These are phyloP conservation scores for Augiades crinisus DNA, from an alignment of 2,888 invertebrate species.

Conservation along the genomic window DNA sequence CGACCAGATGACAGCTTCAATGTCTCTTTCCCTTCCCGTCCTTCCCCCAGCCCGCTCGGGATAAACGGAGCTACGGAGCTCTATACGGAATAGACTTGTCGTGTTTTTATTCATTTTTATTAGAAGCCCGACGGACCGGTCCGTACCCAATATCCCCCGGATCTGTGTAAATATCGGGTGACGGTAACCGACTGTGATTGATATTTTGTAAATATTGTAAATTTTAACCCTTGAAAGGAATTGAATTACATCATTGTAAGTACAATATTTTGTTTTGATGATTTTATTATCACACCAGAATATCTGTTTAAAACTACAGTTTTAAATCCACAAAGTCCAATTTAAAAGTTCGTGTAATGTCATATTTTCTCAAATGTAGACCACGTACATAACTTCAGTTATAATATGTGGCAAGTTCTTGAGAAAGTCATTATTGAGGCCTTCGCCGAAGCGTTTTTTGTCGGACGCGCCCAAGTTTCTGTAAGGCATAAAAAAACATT, in stretches of 20 bases:
- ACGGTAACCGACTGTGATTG: constrained; percentile 31
- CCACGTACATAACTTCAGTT: constrained; percentile 2
- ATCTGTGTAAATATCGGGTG: constrained; percentile 39
- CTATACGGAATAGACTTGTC: constrained; percentile 65
- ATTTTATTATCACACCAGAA: no score
- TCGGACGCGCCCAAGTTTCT: constrained; percentile 50
- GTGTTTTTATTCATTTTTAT: constrained; percentile 62
- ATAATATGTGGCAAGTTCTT: constrained; percentile 51
- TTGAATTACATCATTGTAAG: constrained; percentile 3
- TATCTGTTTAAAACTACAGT: no score
- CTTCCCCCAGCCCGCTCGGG: constrained; percentile 46
- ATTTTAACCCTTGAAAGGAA: constrained; percentile 8
- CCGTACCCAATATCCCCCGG: constrained; percentile 47
- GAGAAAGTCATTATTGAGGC: constrained; percentile 70
- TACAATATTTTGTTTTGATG: no score
- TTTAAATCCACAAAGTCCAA: no score
- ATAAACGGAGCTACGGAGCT: constrained; percentile 39
- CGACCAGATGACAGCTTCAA: constrained; percentile 65
- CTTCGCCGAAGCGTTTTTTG: constrained; percentile 58
- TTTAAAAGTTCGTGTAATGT: no score
- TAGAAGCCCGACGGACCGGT: constrained; percentile 46
- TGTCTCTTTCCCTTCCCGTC: constrained; percentile 40
- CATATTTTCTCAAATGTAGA: constrained; percentile 10
- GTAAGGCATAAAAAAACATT: constrained; percentile 59
- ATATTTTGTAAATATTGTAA: constrained; percentile 25